phyloP scores from a whole-genome alignment of 2,113 vertebrate species.

The Acrocephalus arundinaceus region DNA sequence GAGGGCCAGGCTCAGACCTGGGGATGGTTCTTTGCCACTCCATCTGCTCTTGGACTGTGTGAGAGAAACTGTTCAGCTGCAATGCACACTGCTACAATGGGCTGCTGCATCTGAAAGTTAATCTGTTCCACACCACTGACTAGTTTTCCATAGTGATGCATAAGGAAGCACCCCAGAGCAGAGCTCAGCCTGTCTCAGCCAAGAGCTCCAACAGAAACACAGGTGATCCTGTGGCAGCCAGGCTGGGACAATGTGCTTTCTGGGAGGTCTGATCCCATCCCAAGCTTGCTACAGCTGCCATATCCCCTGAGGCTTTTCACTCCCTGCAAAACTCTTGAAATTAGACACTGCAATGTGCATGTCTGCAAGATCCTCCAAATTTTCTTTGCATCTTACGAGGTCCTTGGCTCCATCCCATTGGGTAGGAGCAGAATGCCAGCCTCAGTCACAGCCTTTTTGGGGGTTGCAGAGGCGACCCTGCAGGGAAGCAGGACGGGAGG shows the following conservation, averaged over 20 bases:
- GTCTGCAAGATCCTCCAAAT: not conserved
- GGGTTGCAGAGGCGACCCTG: not conserved
- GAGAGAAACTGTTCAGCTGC: not conserved
- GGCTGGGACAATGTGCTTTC: fast-evolving
- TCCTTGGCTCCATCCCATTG: not conserved
- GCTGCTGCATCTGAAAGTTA: conserved; percentile 18
- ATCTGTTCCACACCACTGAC: not conserved
- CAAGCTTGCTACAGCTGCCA: not conserved
- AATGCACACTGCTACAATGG: not conserved
- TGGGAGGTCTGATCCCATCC: not conserved
- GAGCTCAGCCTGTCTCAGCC: not conserved
- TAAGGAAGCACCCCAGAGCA: not conserved
- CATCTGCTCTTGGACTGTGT: not conserved
- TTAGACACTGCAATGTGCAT: fast-evolving
- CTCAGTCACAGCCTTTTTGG: not conserved
- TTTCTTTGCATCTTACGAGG: not conserved
- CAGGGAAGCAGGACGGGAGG: not conserved
- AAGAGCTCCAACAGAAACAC: not conserved
- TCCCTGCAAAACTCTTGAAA: not conserved
- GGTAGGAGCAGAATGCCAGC: not conserved
- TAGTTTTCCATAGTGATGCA: not conserved
- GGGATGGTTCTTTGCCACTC: not conserved
- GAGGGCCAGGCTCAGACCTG: not conserved
- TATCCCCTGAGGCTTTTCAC: not conserved
- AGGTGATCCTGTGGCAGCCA: not conserved